Base-by-base conservation (phyloP, 2,888 invertebrate genomes). In the Charanyca ferruginea region DNA sequence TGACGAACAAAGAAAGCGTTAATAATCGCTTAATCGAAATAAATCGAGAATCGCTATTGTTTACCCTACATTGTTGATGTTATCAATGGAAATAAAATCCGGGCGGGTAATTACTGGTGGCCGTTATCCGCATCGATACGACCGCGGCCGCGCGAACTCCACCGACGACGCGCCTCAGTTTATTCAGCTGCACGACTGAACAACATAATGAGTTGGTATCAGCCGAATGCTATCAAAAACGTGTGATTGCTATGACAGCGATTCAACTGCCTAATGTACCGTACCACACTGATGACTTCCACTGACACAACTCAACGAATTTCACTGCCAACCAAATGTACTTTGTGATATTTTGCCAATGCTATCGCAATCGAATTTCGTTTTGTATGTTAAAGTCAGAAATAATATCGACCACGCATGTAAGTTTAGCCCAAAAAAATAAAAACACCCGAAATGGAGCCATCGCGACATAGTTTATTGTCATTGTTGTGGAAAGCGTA, bases 51-150 rank as follows among this genome's bases (percentile, higher is more conserved):
- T 68, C 69, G 64, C 72, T 67, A 83, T 80, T 83, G 81, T 83
- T 80, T 79, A 23, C 77, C 66, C 73, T 66, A 69, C 70, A 71
- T 74, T 76, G 76, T 78, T 79, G 78, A 80, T 83, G 80, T 79
- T 87, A 85, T 85, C 83, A 83, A 80, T 85, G 80, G 78, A 81
- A 87, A 86, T 88, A 88, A 87, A 88, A 89, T 84, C 77, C 77
- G 64, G 73, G 66, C 58, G 79, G 78, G 80, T 84, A 86, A 87
- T 87, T 85, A 85, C 77, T 80, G 74, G 69, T 79, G 70, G 73
- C 75, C 80, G 83, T 84, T 86, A 87, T 81, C 83, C 79, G 73
- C 80, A 78, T 79, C 79, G 80, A 81, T 82, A 83, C 62, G 79
- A 77, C 54, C 73, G 72, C 66, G 73, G 78, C 74, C 60, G 80